Evolutionary conservation across 2,113 vertebrate genomes (phyloP).

Genomic region (Phrynocephalus versicolor): DNA sequence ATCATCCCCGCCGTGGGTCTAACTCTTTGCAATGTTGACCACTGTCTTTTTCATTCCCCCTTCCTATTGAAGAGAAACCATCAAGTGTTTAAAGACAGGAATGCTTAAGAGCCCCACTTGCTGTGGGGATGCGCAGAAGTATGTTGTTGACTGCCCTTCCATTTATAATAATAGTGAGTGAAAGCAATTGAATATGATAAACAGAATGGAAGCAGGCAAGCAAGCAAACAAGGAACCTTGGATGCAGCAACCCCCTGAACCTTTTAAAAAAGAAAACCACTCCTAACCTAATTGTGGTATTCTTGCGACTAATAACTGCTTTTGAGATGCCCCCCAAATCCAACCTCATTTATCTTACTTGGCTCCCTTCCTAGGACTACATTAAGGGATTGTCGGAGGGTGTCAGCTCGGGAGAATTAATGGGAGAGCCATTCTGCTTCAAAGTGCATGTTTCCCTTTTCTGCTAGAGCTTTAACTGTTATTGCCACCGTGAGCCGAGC

Average conservation of each 20-base stretch:
- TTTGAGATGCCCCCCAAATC: slow-evolving; percentile 13
- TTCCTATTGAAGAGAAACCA: background rate
- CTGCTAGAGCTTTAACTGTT: slow-evolving; percentile 1
- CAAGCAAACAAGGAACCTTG: background rate
- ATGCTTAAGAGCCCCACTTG: background rate
- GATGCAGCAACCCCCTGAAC: background rate
- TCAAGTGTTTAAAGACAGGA: background rate
- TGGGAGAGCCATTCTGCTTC: slow-evolving; percentile 11
- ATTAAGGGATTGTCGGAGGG: background rate
- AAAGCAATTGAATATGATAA: background rate
- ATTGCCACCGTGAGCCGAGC: slow-evolving; percentile 7
- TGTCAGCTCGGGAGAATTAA: slow-evolving; percentile 15
- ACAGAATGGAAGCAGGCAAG: background rate
- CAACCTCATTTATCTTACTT: slow-evolving; percentile 24
- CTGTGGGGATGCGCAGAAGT: background rate
- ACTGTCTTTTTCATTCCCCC: background rate
- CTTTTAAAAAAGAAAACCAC: background rate
- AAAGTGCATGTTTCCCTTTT: slow-evolving; percentile 2
- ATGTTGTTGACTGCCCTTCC: too few species aligned
- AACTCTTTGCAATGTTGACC: too few species aligned
- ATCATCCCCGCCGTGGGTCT: too few species aligned
- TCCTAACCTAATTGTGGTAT: background rate
- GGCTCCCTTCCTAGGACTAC: slow-evolving; percentile 30
- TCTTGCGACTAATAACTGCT: background rate
- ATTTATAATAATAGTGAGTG: background rate